Conservation (phyloP, 2,797 vertebrate genomes). For the Lophius americanus region DNA sequence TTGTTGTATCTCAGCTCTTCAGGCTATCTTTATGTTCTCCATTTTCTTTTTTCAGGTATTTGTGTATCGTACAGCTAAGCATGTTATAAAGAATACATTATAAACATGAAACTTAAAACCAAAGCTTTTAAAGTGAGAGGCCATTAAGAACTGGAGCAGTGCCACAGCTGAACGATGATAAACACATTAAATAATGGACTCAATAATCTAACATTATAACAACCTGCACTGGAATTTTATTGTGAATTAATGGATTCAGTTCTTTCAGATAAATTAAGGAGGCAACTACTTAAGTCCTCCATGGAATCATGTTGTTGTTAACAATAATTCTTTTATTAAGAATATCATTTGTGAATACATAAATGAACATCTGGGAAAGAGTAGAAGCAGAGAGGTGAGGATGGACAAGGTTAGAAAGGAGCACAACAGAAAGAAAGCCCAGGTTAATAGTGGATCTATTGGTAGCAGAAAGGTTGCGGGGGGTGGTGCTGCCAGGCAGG, state of each 20-base stretch:
- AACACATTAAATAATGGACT: conserved; percentile 4
- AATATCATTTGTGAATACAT: background rate
- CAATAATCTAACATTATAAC: conserved; percentile 3
- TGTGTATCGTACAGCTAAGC: conserved; percentile 18
- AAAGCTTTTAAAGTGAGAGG: conserved; percentile 27
- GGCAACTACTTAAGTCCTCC: background rate
- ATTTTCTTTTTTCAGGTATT: conserved; percentile 27
- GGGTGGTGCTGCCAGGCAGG: no score
- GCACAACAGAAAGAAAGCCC: no score
- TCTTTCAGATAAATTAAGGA: background rate
- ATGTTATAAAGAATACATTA: conserved; percentile 34
- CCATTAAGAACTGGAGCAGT: background rate
- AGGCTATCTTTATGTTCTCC: conserved; percentile 28
- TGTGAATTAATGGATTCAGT: background rate
- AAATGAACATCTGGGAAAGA: no score
- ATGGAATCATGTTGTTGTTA: background rate
- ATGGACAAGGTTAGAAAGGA: no score
- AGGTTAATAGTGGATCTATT: no score
- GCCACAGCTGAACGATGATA: conserved; percentile 17
- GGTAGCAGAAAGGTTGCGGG: no score
- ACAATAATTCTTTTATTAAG: background rate
- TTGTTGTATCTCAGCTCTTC: conserved; percentile 26
- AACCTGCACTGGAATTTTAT: background rate
- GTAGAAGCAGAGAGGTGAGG: no score
- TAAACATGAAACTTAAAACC: conserved; percentile 12